phyloP scores from a whole-genome alignment of 1,140 invertebrate species.

The Campoletis sonorensis region DNA sequence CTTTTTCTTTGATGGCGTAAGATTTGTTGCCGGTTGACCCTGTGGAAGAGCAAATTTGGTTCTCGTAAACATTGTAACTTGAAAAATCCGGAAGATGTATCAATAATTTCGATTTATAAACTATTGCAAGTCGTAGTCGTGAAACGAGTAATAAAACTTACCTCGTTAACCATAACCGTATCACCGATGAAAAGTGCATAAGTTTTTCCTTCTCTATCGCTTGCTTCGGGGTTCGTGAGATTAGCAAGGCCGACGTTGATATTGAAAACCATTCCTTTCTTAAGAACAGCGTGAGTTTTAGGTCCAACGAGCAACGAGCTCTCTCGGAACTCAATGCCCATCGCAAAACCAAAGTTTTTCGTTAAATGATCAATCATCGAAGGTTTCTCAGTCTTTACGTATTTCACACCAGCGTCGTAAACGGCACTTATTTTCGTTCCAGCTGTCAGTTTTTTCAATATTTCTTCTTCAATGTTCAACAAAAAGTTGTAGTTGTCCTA shows the following conservation, averaged over 20 bases:
- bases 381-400: slow-evolving; percentile 93
- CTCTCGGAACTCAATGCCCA: slow-evolving; percentile 99
- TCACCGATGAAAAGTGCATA: slow-evolving; percentile 98
- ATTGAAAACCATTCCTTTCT: slow-evolving; percentile 98
- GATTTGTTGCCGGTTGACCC: slow-evolving; percentile 87
- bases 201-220: slow-evolving; percentile 91
- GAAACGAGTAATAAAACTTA: slow-evolving; percentile 59
- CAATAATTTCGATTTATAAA: not conserved
- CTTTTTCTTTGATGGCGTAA: slow-evolving; percentile 96
- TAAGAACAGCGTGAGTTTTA: slow-evolving; percentile 88
- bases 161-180: slow-evolving; percentile 95
- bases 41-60: slow-evolving; percentile 63
- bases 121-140: not conserved
- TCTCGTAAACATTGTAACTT: not conserved
- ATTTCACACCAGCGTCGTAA: slow-evolving; percentile 89
- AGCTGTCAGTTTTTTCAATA: slow-evolving; percentile 90
- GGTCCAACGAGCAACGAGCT: slow-evolving; percentile 93
- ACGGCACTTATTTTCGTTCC: slow-evolving; percentile 92
- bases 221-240: slow-evolving; percentile 88
- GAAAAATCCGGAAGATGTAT: not conserved
- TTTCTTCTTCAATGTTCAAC: slow-evolving; percentile 92
- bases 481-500: slow-evolving; percentile 96
- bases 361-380: slow-evolving; percentile 93
- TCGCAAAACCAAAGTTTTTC: slow-evolving; percentile 96
- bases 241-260: slow-evolving; percentile 96